Conservation (phyloP, 92 coral and sea anemone species). For the Porites lobata region DNA sequence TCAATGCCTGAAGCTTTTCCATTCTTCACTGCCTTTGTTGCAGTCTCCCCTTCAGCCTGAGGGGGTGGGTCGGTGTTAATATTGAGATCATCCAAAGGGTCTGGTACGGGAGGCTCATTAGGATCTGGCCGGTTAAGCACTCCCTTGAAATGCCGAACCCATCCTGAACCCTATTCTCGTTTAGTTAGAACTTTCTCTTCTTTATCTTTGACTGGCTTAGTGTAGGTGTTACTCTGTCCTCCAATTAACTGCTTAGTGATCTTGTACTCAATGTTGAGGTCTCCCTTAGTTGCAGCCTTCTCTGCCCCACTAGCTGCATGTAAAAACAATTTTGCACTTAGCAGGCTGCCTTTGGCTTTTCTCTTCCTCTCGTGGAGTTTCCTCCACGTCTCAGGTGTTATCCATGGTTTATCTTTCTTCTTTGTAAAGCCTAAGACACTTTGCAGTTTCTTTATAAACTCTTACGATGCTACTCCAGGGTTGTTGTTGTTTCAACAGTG, state of each 20-base stretch:
- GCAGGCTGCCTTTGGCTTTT: too few species aligned
- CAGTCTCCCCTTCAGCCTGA: not conserved
- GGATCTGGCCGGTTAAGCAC: conserved; percentile 29
- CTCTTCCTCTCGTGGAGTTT: too few species aligned
- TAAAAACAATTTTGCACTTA: too few species aligned
- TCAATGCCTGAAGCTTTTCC: conserved; percentile 23
- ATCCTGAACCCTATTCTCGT: conserved; percentile 33
- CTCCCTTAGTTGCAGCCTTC: not conserved
- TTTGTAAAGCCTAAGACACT: too few species aligned
- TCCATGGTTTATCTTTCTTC: too few species aligned
- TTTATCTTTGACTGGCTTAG: conserved; percentile 49
- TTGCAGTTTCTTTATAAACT: too few species aligned
- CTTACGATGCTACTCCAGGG: too few species aligned
- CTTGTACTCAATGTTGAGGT: conserved; percentile 1
- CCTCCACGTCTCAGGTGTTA: too few species aligned
- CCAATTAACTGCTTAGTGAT: conserved; percentile 19
- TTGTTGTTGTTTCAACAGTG: too few species aligned
- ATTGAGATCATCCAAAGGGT: conserved; percentile 31
- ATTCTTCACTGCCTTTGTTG: not conserved
- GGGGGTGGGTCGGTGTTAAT: conserved; percentile 26
- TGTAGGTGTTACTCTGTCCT: not conserved
- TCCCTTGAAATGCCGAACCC: conserved; percentile 48
- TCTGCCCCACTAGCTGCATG: conserved; percentile 8
- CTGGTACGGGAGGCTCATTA: not conserved
- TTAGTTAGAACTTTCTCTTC: conserved; percentile 29